Percentiles rank a stretch among this genome's conserved stretches.
Conservation (phyloP, 2,888 invertebrate species). For the Machimus atricapillus region DNA sequence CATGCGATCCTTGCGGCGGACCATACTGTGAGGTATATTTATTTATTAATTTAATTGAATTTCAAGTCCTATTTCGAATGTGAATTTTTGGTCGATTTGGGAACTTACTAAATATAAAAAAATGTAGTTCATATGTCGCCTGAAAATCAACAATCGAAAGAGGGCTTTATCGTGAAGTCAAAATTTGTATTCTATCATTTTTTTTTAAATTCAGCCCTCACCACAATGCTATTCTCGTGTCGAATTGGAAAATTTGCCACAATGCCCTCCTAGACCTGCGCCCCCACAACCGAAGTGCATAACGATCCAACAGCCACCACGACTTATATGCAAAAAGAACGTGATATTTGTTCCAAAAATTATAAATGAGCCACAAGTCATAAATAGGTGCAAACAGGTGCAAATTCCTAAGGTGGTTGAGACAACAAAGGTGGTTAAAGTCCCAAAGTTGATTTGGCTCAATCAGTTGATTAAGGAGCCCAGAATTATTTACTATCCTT, state of each 20-base stretch:
- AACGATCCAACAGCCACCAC: constrained; percentile 58
- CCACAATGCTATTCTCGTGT: constrained; percentile 57
- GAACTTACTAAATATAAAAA: background rate
- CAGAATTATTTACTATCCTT: constrained; percentile 57
- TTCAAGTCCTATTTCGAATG: background rate
- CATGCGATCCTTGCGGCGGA: constrained; percentile 55
- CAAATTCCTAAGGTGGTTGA: constrained; percentile 58
- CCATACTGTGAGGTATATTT: constrained; percentile 51
- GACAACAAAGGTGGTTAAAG: constrained; percentile 56
- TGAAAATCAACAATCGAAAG: background rate
- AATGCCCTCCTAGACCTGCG: constrained; percentile 56
- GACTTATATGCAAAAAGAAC: constrained; percentile 57
- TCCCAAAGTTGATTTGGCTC: constrained; percentile 57
- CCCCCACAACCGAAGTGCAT: constrained; percentile 57
- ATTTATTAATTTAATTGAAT: constrained; percentile 54
- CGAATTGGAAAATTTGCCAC: constrained; percentile 56
- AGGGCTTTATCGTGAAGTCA: background rate
- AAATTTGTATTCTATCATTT: background rate
- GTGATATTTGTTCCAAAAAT: constrained; percentile 58
- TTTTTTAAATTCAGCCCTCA: constrained; percentile 51
- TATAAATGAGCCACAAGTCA: constrained; percentile 56
- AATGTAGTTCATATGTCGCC: background rate
- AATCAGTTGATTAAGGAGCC: constrained; percentile 59
- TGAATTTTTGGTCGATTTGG: background rate
- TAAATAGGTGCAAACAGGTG: constrained; percentile 56